Base-by-base conservation (phyloP, 2,113 vertebrate genomes). In the Oncorhynchus gorbuscha region DNA sequence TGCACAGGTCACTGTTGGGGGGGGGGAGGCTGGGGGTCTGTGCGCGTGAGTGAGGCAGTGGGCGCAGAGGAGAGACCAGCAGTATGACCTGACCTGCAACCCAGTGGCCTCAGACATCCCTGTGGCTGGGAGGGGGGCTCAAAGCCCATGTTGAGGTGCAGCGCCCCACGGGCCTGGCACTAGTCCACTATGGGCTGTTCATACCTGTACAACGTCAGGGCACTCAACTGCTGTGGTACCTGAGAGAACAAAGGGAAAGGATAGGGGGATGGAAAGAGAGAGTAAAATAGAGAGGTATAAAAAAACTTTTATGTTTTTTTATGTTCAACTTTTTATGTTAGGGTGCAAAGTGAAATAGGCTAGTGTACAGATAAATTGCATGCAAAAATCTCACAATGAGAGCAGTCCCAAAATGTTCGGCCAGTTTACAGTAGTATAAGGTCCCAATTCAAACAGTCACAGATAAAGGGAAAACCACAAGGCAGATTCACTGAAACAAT, bases 111-210 rank as follows among this genome's bases (percentile, higher is more conserved):
- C 26, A 61, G 79, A 76, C 83, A 84, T 71, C 85, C 90, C 79
- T 72, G 85, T 18, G 75, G 80, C 84, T 80, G 88, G 75, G 81
- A 74, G 35, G 76, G 76, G 39, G 88, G 79, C 77, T 88, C 87
- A 77, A 73, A 83, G 77, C 84, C 85, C 87, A 86, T 24, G 74
- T 89, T 83, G 76, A 89, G 88, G 62, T 84, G 90, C 83, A 90
- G 85, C 13, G 84, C 83, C 85, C 88, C 89, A 84, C 91, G 90
- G 83, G 87, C 86, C 59, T 87, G 90, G 83, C 90, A 87, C 83
- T 90, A 88, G 86, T 92, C 91, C 89, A 91, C 83, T 76, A 90
- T 76, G 5, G 87, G 89, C 88, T 84, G 91, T 76, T 91, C 92
- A 80, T 82, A 92, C 85, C 91, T 87, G 89, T 88, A 90, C 86